Evolutionary conservation across 1,140 invertebrate genomes (phyloP).

Genomic region (Belonocnema kinseyi): DNA sequence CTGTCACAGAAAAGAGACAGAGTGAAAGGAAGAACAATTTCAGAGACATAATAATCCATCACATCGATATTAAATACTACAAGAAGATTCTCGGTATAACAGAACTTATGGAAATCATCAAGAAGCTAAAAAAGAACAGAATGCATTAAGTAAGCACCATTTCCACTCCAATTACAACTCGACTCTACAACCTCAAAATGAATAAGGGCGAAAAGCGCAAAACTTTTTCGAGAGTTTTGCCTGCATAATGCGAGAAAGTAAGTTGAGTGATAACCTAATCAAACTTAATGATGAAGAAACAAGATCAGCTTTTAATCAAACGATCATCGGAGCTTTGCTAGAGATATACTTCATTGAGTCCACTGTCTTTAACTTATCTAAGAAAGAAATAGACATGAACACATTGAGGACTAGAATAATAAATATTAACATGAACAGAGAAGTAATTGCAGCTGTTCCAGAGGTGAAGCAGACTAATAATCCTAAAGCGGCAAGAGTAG

Average conservation of each 20-base stretch:
- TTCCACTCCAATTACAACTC: too few species aligned
- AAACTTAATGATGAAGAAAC: slow-evolving; percentile 48
- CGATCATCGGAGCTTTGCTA: slow-evolving; percentile 40
- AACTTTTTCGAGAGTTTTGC: slow-evolving; percentile 46
- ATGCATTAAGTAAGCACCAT: too few species aligned
- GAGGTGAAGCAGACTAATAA: slow-evolving; percentile 33
- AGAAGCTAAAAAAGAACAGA: too few species aligned
- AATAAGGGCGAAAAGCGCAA: slow-evolving; percentile 34
- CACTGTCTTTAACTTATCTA: slow-evolving; percentile 7
- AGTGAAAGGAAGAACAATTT: too few species aligned
- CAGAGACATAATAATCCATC: too few species aligned
- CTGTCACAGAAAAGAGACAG: too few species aligned
- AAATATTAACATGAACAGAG: too few species aligned
- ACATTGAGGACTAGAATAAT: background rate
- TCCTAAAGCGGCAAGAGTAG: slow-evolving; percentile 36
- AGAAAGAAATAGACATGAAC: slow-evolving; percentile 37
- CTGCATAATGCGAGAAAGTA: slow-evolving; percentile 35
- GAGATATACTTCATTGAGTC: slow-evolving; percentile 40
- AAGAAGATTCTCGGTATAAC: slow-evolving; percentile 40
- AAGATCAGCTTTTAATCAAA: slow-evolving; percentile 50
- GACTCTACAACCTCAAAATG: too few species aligned
- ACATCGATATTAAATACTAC: slow-evolving; percentile 31
- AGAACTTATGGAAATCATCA: slow-evolving; percentile 17
- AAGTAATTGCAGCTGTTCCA: slow-evolving; percentile 30
- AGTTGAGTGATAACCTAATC: background rate